Evolutionary conservation across 1,140 invertebrate genomes (phyloP).

Genomic region (Hycleus phaleratus): DNA sequence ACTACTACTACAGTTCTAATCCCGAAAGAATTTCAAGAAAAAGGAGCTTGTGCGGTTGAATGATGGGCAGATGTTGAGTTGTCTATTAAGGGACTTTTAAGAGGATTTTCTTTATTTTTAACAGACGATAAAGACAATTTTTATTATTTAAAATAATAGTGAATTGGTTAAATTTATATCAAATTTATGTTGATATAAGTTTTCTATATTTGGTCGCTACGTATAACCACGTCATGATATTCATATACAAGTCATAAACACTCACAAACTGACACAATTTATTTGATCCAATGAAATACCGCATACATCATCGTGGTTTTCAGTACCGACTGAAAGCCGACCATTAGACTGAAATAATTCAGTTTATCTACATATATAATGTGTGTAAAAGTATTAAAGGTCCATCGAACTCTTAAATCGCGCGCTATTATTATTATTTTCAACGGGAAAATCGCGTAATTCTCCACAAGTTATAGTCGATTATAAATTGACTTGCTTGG

Average conservation of each 20-base stretch:
- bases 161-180: background rate
- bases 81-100: too few species aligned
- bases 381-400: too few species aligned
- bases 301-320: conserved; percentile 14
- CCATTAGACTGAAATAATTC: conserved; percentile 13
- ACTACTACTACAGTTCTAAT: background rate
- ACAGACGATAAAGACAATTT: too few species aligned
- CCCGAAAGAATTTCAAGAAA: background rate
- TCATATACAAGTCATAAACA: conserved; percentile 17
- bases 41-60: background rate
- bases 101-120: too few species aligned
- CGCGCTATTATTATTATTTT: too few species aligned
- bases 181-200: background rate
- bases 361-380: background rate
- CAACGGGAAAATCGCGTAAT: too few species aligned
- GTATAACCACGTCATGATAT: conserved; percentile 5
- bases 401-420: too few species aligned
- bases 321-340: conserved; percentile 4
- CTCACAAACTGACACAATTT: conserved; percentile 21
- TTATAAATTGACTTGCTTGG: too few species aligned
- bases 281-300: conserved; percentile 23
- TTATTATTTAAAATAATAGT: too few species aligned
- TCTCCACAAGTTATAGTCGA: too few species aligned
- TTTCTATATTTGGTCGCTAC: conserved; percentile 11
- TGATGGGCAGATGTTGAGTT: too few species aligned